Base-by-base conservation (phyloP, 2,113 vertebrate genomes). In the Tiliqua scincoides region DNA sequence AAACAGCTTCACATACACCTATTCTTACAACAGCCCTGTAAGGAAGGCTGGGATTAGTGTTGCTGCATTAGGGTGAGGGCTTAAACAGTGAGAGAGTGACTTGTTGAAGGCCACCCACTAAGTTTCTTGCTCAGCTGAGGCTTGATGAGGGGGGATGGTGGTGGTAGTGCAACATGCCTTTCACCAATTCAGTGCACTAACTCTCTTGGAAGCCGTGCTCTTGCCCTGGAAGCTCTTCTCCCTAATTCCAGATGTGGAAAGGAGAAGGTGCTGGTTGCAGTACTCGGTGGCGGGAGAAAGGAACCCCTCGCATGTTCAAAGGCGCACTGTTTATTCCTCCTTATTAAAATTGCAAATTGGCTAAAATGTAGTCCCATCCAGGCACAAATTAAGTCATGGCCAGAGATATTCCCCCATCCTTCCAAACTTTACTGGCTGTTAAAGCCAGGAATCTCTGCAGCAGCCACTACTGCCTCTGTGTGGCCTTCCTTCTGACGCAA, bases 371-470 rank as follows among this genome's bases (percentile, higher is more conserved):
- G 11, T 63, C 21, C 18, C 20, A 30, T 67, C 43, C 73, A 27
- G 67, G 67, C 67, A 43, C 37, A 27, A 25, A 2, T 27, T 1
- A 73, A 62, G 18, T 21, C 77, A 80, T 27, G 37, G 77, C 77
- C 43, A 80, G 27, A 52, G 23, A 62, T n/a, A 17, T 14, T 12
- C 18, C 35, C 30, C 40, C 7, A 35, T 37, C 70, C 73, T 86
- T 71, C 77, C 43, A 43, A 37, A 37, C 43, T 25, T 12, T 9
- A 76, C 35, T 68, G 54, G 57, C 68, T 73, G 68, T 74, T 78
- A 54, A 74, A 27, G 59, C 20, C 2, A 85, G 84, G 91, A 67
- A 86, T 72, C 89, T 86, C 84, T 27, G 87, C 65, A 5, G 78
- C 81, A 32, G 68, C 68, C 23, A 73, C 87, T 21, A 43, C 62